Evolutionary conservation across 2,888 invertebrate genomes (phyloP).

Genomic region (Colostygia pectinataria): DNA sequence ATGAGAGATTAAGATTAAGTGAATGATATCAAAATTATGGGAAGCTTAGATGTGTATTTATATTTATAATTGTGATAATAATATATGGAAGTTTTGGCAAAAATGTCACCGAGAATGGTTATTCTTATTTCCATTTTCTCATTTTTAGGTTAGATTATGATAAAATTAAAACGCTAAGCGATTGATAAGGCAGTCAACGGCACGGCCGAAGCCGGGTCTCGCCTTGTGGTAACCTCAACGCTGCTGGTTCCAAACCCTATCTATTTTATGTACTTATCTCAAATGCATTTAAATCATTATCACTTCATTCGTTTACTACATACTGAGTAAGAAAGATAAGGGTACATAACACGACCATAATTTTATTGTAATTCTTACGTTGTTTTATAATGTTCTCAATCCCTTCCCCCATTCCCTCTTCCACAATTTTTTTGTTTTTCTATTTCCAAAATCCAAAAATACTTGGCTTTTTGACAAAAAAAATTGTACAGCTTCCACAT

Average conservation of each 20-base stretch:
- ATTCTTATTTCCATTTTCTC: constrained; percentile 61
- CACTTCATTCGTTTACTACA: constrained; percentile 46
- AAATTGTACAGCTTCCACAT: constrained; percentile 75
- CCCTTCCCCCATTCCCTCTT: background rate
- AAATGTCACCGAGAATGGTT: constrained; percentile 60
- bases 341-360: constrained; percentile 32
- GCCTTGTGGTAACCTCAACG: constrained; percentile 10
- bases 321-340: constrained; percentile 40
- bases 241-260: constrained; percentile 20
- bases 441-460: background rate
- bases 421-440: background rate
- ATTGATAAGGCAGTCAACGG: constrained; percentile 7
- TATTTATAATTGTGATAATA: constrained; percentile 79
- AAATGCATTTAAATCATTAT: constrained; percentile 61
- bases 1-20: constrained; percentile 80
- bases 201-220: constrained; percentile 1
- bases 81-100: constrained; percentile 81
- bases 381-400: constrained; percentile 2
- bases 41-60: constrained; percentile 72
- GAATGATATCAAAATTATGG: constrained; percentile 79
- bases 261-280: constrained; percentile 40
- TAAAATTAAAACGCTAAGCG: constrained; percentile 38
- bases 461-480: constrained; percentile 18
- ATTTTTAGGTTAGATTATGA: constrained; percentile 61
- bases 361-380: constrained; percentile 20